phyloP scores from a whole-genome alignment of 2,797 vertebrate genomes.

The Ptychobarbus kaznakovi region DNA sequence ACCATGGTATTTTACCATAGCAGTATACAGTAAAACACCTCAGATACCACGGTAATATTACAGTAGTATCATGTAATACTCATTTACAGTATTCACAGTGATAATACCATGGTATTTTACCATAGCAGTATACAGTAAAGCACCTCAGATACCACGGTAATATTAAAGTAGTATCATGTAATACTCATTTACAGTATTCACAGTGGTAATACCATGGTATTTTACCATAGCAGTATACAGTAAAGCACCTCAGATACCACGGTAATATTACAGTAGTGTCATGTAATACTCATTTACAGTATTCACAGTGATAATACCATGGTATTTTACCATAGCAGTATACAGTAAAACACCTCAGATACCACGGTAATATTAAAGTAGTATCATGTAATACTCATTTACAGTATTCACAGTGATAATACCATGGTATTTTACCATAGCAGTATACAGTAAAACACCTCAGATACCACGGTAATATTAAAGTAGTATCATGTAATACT shows the following conservation, averaged over 20 bases:
- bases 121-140: too few relatives aligned
- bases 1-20: not conserved
- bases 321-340: not conserved
- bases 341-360: not conserved
- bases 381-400: not conserved
- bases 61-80: not conserved
- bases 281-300: not conserved
- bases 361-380: not conserved
- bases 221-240: too few relatives aligned
- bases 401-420: too few relatives aligned
- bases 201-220: not conserved
- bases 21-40: too few relatives aligned
- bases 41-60: not conserved
- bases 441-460: too few relatives aligned
- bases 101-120: not conserved
- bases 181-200: not conserved
- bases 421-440: too few relatives aligned
- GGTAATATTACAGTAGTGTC: not conserved
- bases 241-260: not conserved
- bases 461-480: not conserved
- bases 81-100: not conserved
- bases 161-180: not conserved
- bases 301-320: not conserved
- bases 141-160: not conserved
- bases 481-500: not conserved